Evolutionary conservation across 2,888 invertebrate species (phyloP), one percentile per base, ranked within the genome.

Genomic region (Platycnemis pennipes): DNA sequence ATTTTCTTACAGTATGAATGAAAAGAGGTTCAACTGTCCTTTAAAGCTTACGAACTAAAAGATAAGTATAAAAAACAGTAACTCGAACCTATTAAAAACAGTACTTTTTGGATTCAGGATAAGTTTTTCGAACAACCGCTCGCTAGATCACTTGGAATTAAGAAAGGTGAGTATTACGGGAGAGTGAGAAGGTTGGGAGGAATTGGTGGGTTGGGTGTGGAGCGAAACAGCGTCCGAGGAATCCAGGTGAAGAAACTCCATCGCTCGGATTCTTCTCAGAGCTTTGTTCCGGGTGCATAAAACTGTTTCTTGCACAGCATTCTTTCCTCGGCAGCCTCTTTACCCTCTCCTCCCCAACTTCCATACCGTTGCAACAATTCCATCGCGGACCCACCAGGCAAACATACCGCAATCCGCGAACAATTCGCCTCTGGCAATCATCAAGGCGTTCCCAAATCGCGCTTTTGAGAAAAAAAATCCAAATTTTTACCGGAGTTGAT

Each of bases 251-350:
- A 89, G 77, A 89, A 56, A 89, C 56, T 53, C 89, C 31, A 37
- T 56, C 77, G 37, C 44, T n/a, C 56, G 91, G 44, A 26, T 91
- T 91, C n/a, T n/a, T n/a, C 91, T 91, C 53, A 56, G 56, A 56
- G 26, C 42, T 91, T 69, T 91, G 56, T 91, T 91, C 91, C 91
- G 91, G 91, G 91, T 91, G 91, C 91, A 91, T 91, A 91, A 91
- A 91, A 91, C 91, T 44, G 63, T 63, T 91, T 91, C 91, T 91
- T 91, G 91, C 91, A 69, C 91, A n/a, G 69, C 63, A 91, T 91
- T 91, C 91, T 91, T 91, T 42, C 91, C 26, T 22, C 87, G 44
- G 45, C 19, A 45, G 11, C 44, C 91, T 44, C 91, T 31, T 13
- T 56, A 31, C 42, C 56, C 11, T 56, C 56, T 26, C 53, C 19